Evolutionary conservation across 2,113 vertebrate genomes (phyloP), one percentile per base, ranked within the genome.

Genomic region (Litocranius walleri): DNA sequence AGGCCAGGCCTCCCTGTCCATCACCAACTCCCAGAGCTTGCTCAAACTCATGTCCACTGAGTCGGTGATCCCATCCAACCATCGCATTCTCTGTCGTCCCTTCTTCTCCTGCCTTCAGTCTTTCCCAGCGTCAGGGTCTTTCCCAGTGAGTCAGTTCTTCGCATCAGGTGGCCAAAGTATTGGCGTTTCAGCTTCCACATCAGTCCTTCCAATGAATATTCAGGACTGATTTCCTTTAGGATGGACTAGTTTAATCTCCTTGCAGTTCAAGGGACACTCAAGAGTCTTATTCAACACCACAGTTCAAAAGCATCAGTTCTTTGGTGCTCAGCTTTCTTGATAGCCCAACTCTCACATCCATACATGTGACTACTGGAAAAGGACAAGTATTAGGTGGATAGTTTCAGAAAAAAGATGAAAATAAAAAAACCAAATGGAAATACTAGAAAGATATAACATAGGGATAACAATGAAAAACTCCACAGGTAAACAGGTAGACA

Each of bases 71-170:
- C n/a, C 64, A 36, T 36, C 64, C 19, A 40, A 40, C n/a, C 67
- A 12, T 23, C 67, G 6, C n/a, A 23, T 71, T 2, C 67, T 36
- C 67, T 23, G n/a, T 40, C 5, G 0, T 23, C 9, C 67, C 67
- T 71, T 71, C n/a, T 71, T 1, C 67, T 36, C n/a, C 67, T 21
- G 5, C 19, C 5, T 71, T 71, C 67, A 36, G 3, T 71, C 19
- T 71, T 71, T 71, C 5, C n/a, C 67, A 71, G 30, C n/a, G 23
- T 23, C 67, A 71, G n/a, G 19, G 1, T 36, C n/a, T 71, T 71
- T 40, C 6, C 67, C 19, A 71, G 8, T 36, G 67, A 40, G n/a
- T 71, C 64, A 71, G 17, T 71, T 71, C n/a, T 71, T 71, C 9
- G 0, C n/a, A 21, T 71, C 64, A 36, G 9, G 64, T 36, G 64